phyloP scores from a whole-genome alignment of 2,888 invertebrate species.

The Dendrolimus pini region DNA sequence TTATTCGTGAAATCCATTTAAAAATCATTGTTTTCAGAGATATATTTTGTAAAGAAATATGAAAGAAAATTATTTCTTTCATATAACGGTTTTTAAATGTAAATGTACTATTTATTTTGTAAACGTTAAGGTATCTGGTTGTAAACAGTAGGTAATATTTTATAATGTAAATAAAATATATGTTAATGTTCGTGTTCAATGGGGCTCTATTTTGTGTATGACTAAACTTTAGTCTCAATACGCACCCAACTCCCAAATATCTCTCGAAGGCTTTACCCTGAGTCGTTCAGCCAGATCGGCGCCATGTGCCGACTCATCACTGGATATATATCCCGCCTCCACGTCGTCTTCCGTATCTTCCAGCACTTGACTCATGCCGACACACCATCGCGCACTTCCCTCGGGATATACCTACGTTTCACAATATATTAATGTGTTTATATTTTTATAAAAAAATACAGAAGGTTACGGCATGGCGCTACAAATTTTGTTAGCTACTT shows the following conservation, averaged over 20 bases:
- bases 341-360: conserved; percentile 62
- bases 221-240: too few relatives aligned
- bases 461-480: too few relatives aligned
- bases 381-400: conserved; percentile 57
- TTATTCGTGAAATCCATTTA: too few relatives aligned
- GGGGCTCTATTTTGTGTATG: too few relatives aligned
- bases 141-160: too few relatives aligned
- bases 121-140: too few relatives aligned
- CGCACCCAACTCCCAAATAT: conserved; percentile 68
- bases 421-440: conserved; percentile 4
- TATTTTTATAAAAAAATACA: neutral
- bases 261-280: conserved; percentile 59
- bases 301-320: conserved; percentile 71
- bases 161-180: too few relatives aligned
- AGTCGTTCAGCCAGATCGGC: conserved; percentile 62
- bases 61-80: too few relatives aligned
- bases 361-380: conserved; percentile 50
- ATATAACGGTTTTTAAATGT: too few relatives aligned
- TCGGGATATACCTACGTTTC: conserved; percentile 44
- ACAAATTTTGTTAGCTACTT: neutral
- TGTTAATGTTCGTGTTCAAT: too few relatives aligned
- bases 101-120: too few relatives aligned
- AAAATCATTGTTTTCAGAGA: neutral
- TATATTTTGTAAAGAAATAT: too few relatives aligned
- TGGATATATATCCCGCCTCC: conserved; percentile 69